Conservation (phyloP, 30 jellyfish, hydroid and myxozoan genomes). For the Aurelia aurita region DNA sequence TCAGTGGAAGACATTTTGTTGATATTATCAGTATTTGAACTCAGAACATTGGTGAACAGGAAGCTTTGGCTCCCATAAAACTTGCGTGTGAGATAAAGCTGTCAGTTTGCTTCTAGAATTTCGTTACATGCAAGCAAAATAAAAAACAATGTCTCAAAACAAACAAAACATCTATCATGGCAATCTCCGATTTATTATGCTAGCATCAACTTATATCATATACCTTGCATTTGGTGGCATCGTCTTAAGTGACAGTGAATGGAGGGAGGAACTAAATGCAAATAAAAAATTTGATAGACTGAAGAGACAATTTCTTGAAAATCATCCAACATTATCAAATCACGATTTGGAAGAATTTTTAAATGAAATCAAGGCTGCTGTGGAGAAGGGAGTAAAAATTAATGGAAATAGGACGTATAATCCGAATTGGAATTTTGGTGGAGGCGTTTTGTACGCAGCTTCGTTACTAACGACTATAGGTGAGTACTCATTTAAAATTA, state of each 20-base stretch:
- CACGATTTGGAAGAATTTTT: slow-evolving; percentile 51
- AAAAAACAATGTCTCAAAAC: slow-evolving; percentile 5
- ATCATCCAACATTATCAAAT: slow-evolving; percentile 40
- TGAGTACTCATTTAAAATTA: too few species aligned
- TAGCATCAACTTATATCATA: slow-evolving; percentile 46
- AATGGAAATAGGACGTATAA: slow-evolving; percentile 56
- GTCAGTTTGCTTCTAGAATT: too few species aligned
- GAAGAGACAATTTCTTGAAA: slow-evolving; percentile 28
- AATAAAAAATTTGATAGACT: slow-evolving; percentile 12
- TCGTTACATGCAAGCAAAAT: too few species aligned
- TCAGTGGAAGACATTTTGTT: too few species aligned
- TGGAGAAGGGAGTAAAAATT: slow-evolving; percentile 58
- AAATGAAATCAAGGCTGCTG: slow-evolving; percentile 45
- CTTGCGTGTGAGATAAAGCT: too few species aligned
- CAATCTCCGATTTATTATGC: slow-evolving; percentile 37
- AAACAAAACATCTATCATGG: slow-evolving; percentile 14
- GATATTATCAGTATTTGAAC: too few species aligned
- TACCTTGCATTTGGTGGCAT: slow-evolving; percentile 66
- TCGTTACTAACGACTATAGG: slow-evolving; percentile 82
- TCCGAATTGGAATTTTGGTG: slow-evolving; percentile 83
- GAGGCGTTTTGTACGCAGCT: slow-evolving; percentile 68
- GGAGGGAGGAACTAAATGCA: slow-evolving; percentile 48
- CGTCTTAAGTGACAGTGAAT: slow-evolving; percentile 51
- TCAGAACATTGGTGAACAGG: too few species aligned
- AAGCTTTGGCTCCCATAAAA: too few species aligned